phyloP scores from a whole-genome alignment of 2,113 vertebrate genomes.

The Scomber colias region DNA sequence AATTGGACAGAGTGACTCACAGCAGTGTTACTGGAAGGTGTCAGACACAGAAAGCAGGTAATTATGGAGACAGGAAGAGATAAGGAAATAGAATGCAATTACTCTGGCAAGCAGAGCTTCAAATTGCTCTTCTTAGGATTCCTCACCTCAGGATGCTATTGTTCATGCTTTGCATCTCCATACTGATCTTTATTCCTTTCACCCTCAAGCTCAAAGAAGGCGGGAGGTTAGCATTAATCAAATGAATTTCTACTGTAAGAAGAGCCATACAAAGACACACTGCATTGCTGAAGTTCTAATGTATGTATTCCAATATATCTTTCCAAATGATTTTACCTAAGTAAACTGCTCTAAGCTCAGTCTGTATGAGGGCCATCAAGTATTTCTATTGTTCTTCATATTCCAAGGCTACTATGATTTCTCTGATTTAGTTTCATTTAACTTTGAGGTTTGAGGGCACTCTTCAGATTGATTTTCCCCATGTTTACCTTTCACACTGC shows the following conservation, averaged over 20 bases:
- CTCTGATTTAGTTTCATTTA: slow-evolving; percentile 37
- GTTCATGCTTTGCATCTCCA: slow-evolving; percentile 79
- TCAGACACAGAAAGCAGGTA: slow-evolving; percentile 83
- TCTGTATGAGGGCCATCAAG: slow-evolving; percentile 38
- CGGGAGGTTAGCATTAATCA: slow-evolving; percentile 70
- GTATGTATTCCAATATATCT: slow-evolving; percentile 54
- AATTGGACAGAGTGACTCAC: slow-evolving; percentile 81
- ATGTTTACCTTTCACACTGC: slow-evolving; percentile 2
- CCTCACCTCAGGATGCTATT: slow-evolving; percentile 79
- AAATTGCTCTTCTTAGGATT: slow-evolving; percentile 82
- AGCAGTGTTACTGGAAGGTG: slow-evolving; percentile 79
- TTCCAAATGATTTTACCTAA: slow-evolving; percentile 15
- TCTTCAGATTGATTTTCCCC: slow-evolving; percentile 6
- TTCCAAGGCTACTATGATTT: neutral
- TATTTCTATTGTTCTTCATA: slow-evolving; percentile 35
- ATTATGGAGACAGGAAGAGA: slow-evolving; percentile 82
- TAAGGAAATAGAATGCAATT: slow-evolving; percentile 85
- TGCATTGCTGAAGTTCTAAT: slow-evolving; percentile 42
- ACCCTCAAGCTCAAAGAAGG: slow-evolving; percentile 45
- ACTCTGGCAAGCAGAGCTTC: slow-evolving; percentile 81
- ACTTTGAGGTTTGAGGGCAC: slow-evolving; percentile 35
- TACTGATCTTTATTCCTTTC: slow-evolving; percentile 69
- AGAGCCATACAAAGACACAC: slow-evolving; percentile 22
- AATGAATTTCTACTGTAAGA: slow-evolving; percentile 54
- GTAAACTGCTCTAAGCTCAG: slow-evolving; percentile 40